Evolutionary conservation across 2,113 vertebrate genomes (phyloP).

Genomic region (Salvelinus sp.): DNA sequence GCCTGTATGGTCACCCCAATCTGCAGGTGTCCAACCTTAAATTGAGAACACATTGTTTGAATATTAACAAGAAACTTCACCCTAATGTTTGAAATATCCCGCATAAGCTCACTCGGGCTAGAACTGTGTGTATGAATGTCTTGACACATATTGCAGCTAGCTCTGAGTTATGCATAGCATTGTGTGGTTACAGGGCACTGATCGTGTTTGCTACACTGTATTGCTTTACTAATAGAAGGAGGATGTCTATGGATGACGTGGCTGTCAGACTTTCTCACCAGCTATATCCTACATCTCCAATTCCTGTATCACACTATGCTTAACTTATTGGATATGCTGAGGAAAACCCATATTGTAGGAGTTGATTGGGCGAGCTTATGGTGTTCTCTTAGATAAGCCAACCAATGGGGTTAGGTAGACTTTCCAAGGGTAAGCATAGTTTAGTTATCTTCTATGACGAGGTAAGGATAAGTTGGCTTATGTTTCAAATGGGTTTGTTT

Average conservation of each 20-base stretch:
- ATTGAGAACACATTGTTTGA: conserved; percentile 38
- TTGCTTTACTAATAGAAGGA: conserved; percentile 31
- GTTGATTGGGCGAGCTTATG: no score
- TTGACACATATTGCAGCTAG: conserved; percentile 50
- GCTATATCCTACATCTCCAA: conserved; percentile 21
- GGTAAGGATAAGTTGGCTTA: no score
- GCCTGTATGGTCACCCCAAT: background rate
- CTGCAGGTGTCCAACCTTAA: conserved; percentile 44
- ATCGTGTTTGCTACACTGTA: conserved; percentile 26
- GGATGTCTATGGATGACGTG: conserved; percentile 29
- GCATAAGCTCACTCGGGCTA: conserved; percentile 24
- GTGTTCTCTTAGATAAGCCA: no score
- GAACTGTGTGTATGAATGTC: conserved; percentile 44
- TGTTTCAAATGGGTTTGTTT: no score
- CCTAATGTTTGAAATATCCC: conserved; percentile 45
- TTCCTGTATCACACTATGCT: conserved; percentile 12
- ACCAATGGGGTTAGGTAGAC: no score
- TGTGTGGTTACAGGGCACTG: conserved; percentile 33
- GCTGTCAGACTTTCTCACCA: conserved; percentile 27
- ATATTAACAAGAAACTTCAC: conserved; percentile 44
- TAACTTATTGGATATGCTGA: no score
- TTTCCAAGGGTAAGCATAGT: no score
- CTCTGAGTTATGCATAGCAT: conserved; percentile 57
- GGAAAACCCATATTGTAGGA: no score
- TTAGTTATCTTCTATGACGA: no score